Evolutionary conservation across 2,113 vertebrate species (phyloP).

Genomic region (Ictidomys tridecemlineatus): DNA sequence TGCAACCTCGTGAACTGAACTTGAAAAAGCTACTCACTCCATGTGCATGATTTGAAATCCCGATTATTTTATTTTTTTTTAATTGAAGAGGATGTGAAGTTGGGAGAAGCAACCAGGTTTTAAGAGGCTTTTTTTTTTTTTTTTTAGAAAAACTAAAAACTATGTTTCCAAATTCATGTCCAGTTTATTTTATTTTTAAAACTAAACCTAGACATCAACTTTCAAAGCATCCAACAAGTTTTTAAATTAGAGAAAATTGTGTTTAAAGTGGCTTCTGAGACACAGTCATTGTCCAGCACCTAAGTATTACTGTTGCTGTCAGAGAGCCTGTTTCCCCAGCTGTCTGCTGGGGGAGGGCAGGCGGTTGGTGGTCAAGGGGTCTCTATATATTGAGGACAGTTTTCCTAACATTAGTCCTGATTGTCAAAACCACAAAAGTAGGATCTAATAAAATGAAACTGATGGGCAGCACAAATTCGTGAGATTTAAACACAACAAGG

Average conservation of each 20-base stretch:
- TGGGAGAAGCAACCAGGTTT: slow-evolving; percentile 45
- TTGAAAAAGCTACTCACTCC: slow-evolving; percentile 23
- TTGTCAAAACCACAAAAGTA: background rate
- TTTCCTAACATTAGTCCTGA: background rate
- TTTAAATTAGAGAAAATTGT: slow-evolving; percentile 34
- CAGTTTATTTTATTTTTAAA: background rate
- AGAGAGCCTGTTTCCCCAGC: background rate
- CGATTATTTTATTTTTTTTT: background rate
- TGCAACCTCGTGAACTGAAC: slow-evolving; percentile 64
- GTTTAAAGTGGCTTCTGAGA: slow-evolving; percentile 14
- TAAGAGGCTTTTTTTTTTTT: background rate
- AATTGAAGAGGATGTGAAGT: background rate
- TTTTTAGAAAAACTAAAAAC: slow-evolving; percentile 64
- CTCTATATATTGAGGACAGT: background rate
- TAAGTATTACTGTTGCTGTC: background rate
- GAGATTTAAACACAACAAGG: background rate
- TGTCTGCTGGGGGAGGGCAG: background rate
- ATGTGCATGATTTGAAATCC: slow-evolving; percentile 21
- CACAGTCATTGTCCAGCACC: background rate
- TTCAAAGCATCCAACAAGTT: background rate
- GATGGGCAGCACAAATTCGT: background rate
- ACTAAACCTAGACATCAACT: slow-evolving; percentile 51
- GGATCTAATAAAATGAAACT: background rate
- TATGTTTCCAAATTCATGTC: slow-evolving; percentile 38
- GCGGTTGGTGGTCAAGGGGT: background rate